These are phyloP conservation scores for Spisula subtruncata DNA, from an alignment of 2,888 invertebrate species.

Conservation along the genomic window DNA sequence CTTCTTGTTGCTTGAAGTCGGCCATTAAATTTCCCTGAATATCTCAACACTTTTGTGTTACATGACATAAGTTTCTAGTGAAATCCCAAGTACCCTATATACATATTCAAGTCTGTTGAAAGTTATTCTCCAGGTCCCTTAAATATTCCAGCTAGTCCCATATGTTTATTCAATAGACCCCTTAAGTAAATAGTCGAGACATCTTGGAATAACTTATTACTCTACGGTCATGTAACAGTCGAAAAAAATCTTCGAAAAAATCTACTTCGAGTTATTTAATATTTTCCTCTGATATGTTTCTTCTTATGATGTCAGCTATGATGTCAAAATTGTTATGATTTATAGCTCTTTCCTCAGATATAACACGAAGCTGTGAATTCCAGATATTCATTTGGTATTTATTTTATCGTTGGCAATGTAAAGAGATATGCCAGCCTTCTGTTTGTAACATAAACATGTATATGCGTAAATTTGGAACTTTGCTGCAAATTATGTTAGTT, in stretches of 20 bases:
- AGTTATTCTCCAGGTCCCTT: not conserved
- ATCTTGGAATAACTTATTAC: not conserved
- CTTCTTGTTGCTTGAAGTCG: no score
- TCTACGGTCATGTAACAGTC: no score
- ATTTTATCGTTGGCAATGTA: not conserved
- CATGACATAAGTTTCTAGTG: not conserved
- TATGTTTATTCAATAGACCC: not conserved
- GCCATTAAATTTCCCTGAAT: no score
- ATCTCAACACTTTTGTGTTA: no score
- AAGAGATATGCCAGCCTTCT: not conserved
- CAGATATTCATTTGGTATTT: not conserved
- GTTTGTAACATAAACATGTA: not conserved
- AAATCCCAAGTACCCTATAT: not conserved
- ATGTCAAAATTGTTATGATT: conserved; percentile 10
- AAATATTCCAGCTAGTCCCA: not conserved
- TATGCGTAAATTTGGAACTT: not conserved
- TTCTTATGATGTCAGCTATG: not conserved
- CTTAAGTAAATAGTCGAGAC: not conserved
- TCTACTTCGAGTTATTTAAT: not conserved
- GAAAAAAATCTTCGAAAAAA: no score
- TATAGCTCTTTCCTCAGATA: not conserved
- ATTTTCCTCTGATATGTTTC: not conserved
- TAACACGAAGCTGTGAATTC: not conserved
- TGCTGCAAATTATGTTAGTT: not conserved
- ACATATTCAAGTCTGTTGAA: not conserved